Percentiles rank a stretch among this genome's conserved stretches.
These are phyloP conservation scores for Marcusenius ussheri DNA, from an alignment of 2,113 vertebrate species.

Conservation along the genomic window DNA sequence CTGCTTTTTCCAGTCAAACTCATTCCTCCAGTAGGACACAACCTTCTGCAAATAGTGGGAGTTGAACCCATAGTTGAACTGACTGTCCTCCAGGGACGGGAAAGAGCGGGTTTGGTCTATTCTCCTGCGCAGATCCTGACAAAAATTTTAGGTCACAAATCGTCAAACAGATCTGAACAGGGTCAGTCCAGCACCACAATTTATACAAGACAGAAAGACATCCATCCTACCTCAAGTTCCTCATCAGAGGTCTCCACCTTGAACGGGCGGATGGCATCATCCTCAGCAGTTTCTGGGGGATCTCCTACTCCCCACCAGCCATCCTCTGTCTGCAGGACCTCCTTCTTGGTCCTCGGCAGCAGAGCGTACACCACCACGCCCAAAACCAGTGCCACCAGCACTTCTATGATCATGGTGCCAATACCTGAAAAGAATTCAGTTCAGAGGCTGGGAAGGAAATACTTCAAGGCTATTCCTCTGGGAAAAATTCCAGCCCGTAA, in stretches of 20 bases:
- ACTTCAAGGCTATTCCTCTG: not conserved
- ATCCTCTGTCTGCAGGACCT: constrained; percentile 62
- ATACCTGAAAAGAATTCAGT: not conserved
- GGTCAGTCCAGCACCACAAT: not conserved
- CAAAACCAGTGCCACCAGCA: constrained; percentile 50
- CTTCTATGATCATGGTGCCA: constrained; percentile 52
- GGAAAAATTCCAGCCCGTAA: not conserved
- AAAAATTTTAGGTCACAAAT: not conserved
- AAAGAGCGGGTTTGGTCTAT: constrained; percentile 66
- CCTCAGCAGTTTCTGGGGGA: constrained; percentile 47
- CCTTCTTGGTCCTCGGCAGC: constrained; percentile 52
- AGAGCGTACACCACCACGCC: constrained; percentile 63
- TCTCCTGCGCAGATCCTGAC: constrained; percentile 69
- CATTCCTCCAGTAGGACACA: constrained; percentile 75
- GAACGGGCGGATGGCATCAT: constrained; percentile 59
- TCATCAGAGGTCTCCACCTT: constrained; percentile 56
- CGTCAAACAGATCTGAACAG: not conserved
- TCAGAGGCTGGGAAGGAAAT: not conserved
- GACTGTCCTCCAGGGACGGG: constrained; percentile 61
- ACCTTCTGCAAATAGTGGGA: constrained; percentile 68
- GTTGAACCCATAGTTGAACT: constrained; percentile 79
- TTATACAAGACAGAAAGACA: not conserved
- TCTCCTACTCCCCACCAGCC: constrained; percentile 74
- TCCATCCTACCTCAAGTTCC: constrained; percentile 64
- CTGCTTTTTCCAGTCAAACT: constrained; percentile 76